These are phyloP conservation scores for Ianthella basta DNA, from an alignment of 37 sponge, comb jelly and placozoan genomes.

Conservation along the genomic window DNA sequence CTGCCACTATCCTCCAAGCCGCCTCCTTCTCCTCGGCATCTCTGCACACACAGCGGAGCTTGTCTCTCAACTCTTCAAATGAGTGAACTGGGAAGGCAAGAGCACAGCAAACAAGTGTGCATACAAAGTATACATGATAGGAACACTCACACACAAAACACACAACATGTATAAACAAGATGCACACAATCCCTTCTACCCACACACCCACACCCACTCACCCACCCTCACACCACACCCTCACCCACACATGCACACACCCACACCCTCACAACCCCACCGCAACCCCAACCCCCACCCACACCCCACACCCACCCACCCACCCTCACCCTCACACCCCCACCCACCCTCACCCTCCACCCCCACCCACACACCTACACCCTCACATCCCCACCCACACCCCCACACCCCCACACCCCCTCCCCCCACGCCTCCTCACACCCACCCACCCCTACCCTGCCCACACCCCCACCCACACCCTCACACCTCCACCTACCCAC, in stretches of 20 bases:
- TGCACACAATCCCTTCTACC: no score
- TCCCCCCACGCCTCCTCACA: neutral
- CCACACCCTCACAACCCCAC: no score
- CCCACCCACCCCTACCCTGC: neutral
- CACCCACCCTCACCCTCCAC: no score
- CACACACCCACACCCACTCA: neutral
- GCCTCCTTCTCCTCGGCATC: neutral
- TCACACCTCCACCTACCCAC: neutral
- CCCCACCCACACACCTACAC: no score
- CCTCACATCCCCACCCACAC: no score
- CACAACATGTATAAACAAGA: neutral
- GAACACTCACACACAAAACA: neutral
- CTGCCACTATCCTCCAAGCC: neutral
- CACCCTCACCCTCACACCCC: no score
- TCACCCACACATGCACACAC: neutral
- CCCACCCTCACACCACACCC: conserved; percentile 2
- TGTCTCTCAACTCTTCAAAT: neutral
- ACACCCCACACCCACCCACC: no score
- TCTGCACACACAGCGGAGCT: neutral
- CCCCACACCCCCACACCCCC: neutral
- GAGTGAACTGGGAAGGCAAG: neutral
- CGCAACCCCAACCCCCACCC: no score
- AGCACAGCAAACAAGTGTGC: neutral
- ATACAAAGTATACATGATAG: neutral
- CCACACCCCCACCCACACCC: neutral